A percentile compares a stretch with the other conserved stretches of the same genome.
Conservation (phyloP, 2,888 invertebrate species). For the Cylindroiulus punctatus region DNA sequence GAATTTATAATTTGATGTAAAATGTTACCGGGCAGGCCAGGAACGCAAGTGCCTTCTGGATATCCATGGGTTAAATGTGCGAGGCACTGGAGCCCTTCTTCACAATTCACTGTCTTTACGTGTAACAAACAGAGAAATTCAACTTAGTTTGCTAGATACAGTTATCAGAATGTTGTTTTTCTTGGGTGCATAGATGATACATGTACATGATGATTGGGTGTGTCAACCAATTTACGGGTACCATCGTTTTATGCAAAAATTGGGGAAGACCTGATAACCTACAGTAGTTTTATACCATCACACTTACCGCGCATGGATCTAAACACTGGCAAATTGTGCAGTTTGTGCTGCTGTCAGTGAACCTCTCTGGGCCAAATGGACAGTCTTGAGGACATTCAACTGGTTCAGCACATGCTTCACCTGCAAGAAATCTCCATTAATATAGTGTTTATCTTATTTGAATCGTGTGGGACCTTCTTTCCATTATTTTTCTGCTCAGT, state of each 20-base stretch:
- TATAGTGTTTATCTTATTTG: background rate
- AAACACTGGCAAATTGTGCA: background rate
- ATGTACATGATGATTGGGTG: too few species aligned
- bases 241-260: too few species aligned
- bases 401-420: background rate
- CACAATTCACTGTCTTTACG: conserved; percentile 10
- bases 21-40: conserved; percentile 6
- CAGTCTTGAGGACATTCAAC: conserved; percentile 10
- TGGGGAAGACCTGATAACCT: too few species aligned
- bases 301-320: conserved; percentile 26
- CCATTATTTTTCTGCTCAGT: background rate
- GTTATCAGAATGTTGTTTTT: too few species aligned
- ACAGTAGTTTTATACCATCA: too few species aligned
- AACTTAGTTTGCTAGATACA: too few species aligned
- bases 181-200: too few species aligned
- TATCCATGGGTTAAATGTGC: background rate
- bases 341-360: background rate
- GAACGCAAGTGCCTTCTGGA: conserved; percentile 19
- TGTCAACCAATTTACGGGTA: too few species aligned
- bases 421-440: background rate
- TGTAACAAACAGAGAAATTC: background rate
- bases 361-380: conserved; percentile 2
- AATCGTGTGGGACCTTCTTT: background rate
- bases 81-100: background rate
- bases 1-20: background rate